A percentile compares a stretch with the other conserved stretches of the same genome.
These are phyloP conservation scores for Bostrychus sinensis DNA, from an alignment of 2,113 vertebrate genomes.

Conservation along the genomic window DNA sequence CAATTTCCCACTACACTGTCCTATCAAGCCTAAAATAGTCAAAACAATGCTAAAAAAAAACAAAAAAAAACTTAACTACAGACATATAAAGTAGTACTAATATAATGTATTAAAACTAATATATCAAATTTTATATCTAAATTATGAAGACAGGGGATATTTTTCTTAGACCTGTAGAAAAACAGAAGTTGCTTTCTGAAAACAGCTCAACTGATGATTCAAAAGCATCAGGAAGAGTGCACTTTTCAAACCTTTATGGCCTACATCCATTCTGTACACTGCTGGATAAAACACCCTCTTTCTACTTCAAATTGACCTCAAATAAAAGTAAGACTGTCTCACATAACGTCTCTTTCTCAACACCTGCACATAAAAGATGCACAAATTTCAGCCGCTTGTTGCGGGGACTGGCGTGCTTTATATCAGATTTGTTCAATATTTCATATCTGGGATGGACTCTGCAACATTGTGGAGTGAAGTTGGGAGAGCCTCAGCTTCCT, in stretches of 20 bases:
- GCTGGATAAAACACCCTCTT: conserved; percentile 36
- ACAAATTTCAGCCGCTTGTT: conserved; percentile 49
- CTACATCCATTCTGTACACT: conserved; percentile 15
- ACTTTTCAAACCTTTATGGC: conserved; percentile 10
- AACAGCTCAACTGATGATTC: background rate
- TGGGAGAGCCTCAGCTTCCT: conserved; percentile 45
- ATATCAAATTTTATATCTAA: too few species aligned
- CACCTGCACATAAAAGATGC: conserved; percentile 63
- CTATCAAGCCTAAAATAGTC: too few species aligned
- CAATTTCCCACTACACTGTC: too few species aligned
- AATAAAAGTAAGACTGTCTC: conserved; percentile 45
- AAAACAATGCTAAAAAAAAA: too few species aligned
- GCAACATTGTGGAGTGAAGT: conserved; percentile 42
- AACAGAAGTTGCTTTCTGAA: background rate
- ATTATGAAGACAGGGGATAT: too few species aligned
- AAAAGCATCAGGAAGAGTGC: conserved; percentile 4
- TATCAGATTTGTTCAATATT: conserved; percentile 56
- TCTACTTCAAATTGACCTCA: conserved; percentile 40
- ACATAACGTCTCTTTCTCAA: conserved; percentile 35
- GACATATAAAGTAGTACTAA: too few species aligned
- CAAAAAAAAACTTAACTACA: too few species aligned
- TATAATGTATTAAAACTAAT: too few species aligned
- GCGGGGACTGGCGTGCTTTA: conserved; percentile 33
- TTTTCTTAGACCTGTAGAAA: background rate
- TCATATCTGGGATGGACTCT: conserved; percentile 52